phyloP scores from a whole-genome alignment of 2,797 vertebrate genomes.

The Cygnus olor region DNA sequence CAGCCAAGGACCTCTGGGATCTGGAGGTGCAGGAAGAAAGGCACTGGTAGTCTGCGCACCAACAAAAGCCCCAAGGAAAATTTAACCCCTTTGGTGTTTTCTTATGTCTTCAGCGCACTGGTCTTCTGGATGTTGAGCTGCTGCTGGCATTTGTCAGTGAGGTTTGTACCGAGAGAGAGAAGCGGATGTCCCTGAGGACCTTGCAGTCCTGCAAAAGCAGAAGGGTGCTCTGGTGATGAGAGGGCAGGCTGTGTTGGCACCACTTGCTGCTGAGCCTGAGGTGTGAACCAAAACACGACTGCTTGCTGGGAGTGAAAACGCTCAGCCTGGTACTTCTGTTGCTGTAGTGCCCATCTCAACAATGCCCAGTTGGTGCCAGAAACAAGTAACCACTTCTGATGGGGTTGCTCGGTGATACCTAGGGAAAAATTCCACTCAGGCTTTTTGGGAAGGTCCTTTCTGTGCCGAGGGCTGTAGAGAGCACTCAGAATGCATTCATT shows the following conservation, averaged over 20 bases:
- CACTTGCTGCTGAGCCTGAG: no score
- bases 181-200: background rate
- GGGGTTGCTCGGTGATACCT: no score
- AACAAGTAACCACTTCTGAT: background rate
- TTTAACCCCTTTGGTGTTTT: background rate
- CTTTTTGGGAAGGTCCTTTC: background rate
- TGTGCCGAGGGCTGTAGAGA: fast-evolving
- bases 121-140: background rate
- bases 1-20: background rate
- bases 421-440: background rate
- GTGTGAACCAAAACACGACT: no score
- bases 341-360: no score
- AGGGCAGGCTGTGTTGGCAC: no score
- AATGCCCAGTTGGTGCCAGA: background rate
- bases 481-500: fast-evolving
- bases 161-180: background rate
- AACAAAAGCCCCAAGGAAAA: background rate
- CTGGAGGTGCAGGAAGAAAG: background rate
- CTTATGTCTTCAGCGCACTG: no score
- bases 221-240: background rate
- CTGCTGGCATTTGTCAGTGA: background rate
- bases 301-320: background rate
- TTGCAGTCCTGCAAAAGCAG: no score
- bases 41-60: background rate
- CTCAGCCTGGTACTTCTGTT: no score